These are phyloP conservation scores for Ectemnius continuus DNA, from an alignment of 2,888 invertebrate species.

Conservation along the genomic window DNA sequence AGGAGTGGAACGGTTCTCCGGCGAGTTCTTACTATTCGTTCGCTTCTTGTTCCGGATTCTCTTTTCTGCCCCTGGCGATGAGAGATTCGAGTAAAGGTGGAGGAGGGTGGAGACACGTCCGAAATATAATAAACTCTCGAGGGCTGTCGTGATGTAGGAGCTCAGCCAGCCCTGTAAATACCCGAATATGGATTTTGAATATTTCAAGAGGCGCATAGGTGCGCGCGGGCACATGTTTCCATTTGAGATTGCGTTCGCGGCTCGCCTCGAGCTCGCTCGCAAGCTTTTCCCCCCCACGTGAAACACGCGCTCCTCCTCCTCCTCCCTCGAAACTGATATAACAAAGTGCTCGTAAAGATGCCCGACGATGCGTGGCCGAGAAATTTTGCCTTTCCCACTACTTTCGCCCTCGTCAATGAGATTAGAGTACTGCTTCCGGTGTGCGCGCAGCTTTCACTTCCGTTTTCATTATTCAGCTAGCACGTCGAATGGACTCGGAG, in stretches of 20 bases:
- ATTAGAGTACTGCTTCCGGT: background rate
- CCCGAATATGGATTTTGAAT: slow-evolving; percentile 64
- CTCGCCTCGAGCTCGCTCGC: background rate
- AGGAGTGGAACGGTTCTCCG: slow-evolving; percentile 24
- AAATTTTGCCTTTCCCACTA: background rate
- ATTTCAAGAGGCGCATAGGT: slow-evolving; percentile 50
- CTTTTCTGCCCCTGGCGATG: slow-evolving; percentile 27
- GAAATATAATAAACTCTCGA: slow-evolving; percentile 64
- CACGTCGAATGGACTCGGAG: no score
- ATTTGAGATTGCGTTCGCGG: slow-evolving; percentile 30
- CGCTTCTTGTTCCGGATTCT: slow-evolving; percentile 23
- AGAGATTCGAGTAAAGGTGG: slow-evolving; percentile 1
- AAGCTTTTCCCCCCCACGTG: background rate
- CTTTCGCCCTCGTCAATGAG: background rate
- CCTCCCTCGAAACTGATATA: background rate
- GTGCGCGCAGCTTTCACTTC: no score
- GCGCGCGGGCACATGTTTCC: slow-evolving; percentile 27
- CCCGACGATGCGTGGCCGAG: background rate
- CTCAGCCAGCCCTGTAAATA: slow-evolving; percentile 58
- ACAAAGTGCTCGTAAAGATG: slow-evolving; percentile 8
- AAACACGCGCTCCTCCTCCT: no score
- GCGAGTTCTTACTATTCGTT: slow-evolving; percentile 8
- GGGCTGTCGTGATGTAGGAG: slow-evolving; percentile 46
- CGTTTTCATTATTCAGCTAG: no score
- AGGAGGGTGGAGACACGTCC: slow-evolving; percentile 51